A percentile compares a stretch with the other conserved stretches of the same genome.
Evolutionary conservation across 37 sponge, comb jelly and placozoan genomes (phyloP).

Genomic region (Chondrosia reniformis): DNA sequence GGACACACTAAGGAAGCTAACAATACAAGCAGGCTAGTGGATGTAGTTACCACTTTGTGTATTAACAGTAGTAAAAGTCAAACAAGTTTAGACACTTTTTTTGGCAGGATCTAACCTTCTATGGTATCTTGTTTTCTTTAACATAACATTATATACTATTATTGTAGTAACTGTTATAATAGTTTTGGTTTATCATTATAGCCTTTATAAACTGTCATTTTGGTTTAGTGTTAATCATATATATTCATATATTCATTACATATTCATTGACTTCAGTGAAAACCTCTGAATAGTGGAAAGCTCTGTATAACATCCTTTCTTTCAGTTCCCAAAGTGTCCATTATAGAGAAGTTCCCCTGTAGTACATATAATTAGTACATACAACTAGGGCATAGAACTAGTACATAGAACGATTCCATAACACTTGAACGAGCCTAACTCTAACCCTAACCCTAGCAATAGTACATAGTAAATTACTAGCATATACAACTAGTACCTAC

Average conservation of each 20-base stretch:
- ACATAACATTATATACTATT: background rate
- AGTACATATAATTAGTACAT: too few species aligned
- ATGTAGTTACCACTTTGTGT: slow-evolving; percentile 15
- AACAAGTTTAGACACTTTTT: background rate
- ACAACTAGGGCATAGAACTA: too few species aligned
- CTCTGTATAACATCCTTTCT: background rate
- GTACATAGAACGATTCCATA: too few species aligned
- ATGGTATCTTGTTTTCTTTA: background rate
- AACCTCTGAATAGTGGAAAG: slow-evolving; percentile 15
- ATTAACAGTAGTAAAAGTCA: slow-evolving; percentile 8
- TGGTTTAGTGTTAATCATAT: background rate
- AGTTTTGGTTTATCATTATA: background rate
- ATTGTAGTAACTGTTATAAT: background rate
- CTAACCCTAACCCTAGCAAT: too few species aligned
- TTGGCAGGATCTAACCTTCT: background rate
- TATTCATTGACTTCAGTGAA: background rate
- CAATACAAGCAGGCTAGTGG: background rate
- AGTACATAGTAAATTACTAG: too few species aligned
- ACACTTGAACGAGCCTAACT: too few species aligned
- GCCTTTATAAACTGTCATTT: background rate
- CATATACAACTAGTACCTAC: too few species aligned
- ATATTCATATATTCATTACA: background rate
- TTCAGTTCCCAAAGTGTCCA: slow-evolving; percentile 15
- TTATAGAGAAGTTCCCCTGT: slow-evolving; percentile 17
- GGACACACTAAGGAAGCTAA: slow-evolving; percentile 14